phyloP scores from a whole-genome alignment of 2,797 vertebrate genomes.

The Crypturellus tataupa region DNA sequence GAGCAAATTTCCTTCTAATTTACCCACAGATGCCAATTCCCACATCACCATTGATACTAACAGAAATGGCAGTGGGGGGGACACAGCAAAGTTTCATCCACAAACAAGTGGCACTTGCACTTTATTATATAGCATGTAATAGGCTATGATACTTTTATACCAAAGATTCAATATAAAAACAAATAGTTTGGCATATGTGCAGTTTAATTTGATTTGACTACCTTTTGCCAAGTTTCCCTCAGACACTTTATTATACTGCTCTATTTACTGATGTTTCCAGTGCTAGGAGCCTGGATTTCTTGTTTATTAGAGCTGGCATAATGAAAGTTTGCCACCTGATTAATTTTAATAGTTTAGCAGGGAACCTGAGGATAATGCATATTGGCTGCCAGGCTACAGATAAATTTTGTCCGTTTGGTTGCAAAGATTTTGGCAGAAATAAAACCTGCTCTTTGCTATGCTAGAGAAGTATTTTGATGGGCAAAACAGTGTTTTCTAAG shows the following conservation, averaged over 20 bases:
- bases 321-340: constrained; percentile 81
- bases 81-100: not conserved
- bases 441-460: constrained; percentile 58
- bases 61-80: not conserved
- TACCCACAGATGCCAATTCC: not conserved
- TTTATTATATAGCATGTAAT: not conserved
- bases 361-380: constrained; percentile 73
- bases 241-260: constrained; percentile 53
- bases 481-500: not conserved
- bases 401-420: constrained; percentile 70
- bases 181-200: not conserved
- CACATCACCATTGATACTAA: not conserved
- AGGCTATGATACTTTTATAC: not conserved
- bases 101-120: not conserved
- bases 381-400: constrained; percentile 67
- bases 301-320: constrained; percentile 78
- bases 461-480: constrained; percentile 28
- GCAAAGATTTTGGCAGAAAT: constrained; percentile 76
- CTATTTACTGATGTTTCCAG: constrained; percentile 67
- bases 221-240: constrained; percentile 43
- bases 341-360: constrained; percentile 81
- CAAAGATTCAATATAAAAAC: constrained; percentile 32
- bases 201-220: constrained; percentile 59
- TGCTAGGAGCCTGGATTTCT: constrained; percentile 59
- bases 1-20: not conserved